Conservation (phyloP, 2,113 vertebrate species). For the Alectura lathami region DNA sequence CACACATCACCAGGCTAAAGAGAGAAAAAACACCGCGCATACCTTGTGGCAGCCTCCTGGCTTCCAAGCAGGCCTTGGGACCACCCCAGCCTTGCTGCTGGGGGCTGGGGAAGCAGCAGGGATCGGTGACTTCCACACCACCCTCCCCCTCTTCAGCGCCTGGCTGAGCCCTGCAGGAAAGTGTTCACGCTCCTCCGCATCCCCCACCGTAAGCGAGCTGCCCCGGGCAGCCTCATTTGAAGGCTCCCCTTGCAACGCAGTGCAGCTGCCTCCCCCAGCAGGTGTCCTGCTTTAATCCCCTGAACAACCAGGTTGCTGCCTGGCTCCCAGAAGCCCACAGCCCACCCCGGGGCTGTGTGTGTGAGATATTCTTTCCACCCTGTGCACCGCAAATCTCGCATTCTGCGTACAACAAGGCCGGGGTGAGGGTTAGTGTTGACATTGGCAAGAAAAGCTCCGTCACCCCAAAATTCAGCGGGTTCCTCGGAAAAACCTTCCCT, state of each 20-base stretch:
- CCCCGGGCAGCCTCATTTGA: neutral
- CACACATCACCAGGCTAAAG: rapidly evolving
- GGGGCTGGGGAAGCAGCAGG: neutral
- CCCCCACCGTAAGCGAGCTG: neutral
- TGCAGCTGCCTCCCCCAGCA: neutral
- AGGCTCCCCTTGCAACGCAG: neutral
- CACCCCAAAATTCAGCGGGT: neutral
- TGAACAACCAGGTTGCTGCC: neutral
- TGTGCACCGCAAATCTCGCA: rapidly evolving
- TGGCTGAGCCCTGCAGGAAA: rapidly evolving
- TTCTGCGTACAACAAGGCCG: rapidly evolving
- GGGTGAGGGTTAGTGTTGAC: no score
- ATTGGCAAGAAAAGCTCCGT: rapidly evolving
- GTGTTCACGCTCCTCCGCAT: rapidly evolving
- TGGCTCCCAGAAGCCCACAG: rapidly evolving
- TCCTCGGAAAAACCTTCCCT: rapidly evolving
- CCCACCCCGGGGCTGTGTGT: neutral
- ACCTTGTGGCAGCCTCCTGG: rapidly evolving
- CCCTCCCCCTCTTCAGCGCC: rapidly evolving
- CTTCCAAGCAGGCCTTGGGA: neutral
- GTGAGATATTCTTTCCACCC: rapidly evolving
- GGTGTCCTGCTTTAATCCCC: neutral
- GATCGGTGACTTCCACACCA: rapidly evolving
- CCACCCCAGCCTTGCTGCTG: neutral
- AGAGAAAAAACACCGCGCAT: rapidly evolving